These are phyloP conservation scores for Heteropelma amictum DNA, from an alignment of 2,888 invertebrate species.

Conservation along the genomic window DNA sequence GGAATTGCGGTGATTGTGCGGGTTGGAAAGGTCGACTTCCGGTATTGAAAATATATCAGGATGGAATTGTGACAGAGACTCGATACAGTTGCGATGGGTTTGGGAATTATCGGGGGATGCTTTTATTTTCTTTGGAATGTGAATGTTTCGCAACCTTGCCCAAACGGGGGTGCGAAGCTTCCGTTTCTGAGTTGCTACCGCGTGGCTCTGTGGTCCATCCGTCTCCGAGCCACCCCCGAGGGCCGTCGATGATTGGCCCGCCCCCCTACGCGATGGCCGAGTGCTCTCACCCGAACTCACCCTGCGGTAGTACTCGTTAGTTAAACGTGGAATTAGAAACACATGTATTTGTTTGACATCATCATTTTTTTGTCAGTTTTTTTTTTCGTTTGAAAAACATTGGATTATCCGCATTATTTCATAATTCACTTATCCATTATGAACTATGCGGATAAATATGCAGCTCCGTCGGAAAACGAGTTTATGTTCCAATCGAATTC, in stretches of 20 bases:
- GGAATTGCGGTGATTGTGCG: neutral
- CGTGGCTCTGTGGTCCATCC: constrained; percentile 76
- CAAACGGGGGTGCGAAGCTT: constrained; percentile 90
- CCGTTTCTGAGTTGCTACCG: constrained; percentile 83
- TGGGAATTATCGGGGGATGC: constrained; percentile 19
- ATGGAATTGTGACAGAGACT: neutral
- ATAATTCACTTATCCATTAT: neutral
- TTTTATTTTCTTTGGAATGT: constrained; percentile 80
- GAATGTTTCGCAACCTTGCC: constrained; percentile 86
- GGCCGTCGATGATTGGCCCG: constrained; percentile 78
- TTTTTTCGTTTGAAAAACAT: constrained; percentile 6
- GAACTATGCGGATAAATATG: neutral
- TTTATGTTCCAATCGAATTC: constrained; percentile 1
- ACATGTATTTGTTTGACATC: constrained; percentile 45
- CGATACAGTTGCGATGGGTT: constrained; percentile 1
- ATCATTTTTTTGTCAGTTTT: constrained; percentile 3
- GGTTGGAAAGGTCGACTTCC: too few relatives aligned
- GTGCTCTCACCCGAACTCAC: constrained; percentile 79
- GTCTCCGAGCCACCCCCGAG: constrained; percentile 78
- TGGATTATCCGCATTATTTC: neutral
- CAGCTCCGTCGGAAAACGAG: neutral
- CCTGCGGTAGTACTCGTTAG: constrained; percentile 77
- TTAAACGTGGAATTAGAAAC: constrained; percentile 65
- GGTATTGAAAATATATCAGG: neutral
- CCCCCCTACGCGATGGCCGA: constrained; percentile 78